Conservation (phyloP, 2,113 vertebrate genomes). For the Erinaceus europaeus region DNA sequence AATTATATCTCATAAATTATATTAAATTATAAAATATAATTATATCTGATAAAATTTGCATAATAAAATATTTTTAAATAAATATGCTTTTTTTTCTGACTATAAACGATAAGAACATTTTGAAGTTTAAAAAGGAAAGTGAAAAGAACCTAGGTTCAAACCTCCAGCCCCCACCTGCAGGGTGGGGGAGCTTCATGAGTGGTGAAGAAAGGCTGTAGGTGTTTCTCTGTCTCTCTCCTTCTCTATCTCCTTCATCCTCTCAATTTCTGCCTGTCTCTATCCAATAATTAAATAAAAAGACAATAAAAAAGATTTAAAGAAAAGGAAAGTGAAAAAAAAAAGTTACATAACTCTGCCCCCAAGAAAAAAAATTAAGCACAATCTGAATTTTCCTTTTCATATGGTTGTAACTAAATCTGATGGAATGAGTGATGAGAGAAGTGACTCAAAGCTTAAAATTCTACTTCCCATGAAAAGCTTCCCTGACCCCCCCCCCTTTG, state of each 20-base stretch:
- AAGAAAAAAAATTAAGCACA: neutral
- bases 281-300: neutral
- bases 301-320: neutral
- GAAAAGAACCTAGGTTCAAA: too few species aligned
- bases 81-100: neutral
- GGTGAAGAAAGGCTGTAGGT: too few species aligned
- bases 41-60: neutral
- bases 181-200: too few species aligned
- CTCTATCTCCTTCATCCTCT: too few species aligned
- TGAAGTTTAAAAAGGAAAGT: constrained; percentile 19
- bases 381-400: neutral
- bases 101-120: neutral
- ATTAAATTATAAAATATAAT: too few species aligned
- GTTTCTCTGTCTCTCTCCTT: too few species aligned
- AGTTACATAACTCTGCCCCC: too few species aligned
- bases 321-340: neutral
- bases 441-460: neutral
- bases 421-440: neutral
- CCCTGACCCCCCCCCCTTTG: neutral
- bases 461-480: neutral
- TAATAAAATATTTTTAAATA: neutral
- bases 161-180: too few species aligned
- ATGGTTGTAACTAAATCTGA: neutral
- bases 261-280: too few species aligned
- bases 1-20: too few species aligned